A percentile compares a stretch with the other conserved stretches of the same genome.
These are phyloP conservation scores for Cossypha niveicapilla DNA, from an alignment of 2,797 vertebrate genomes.

Conservation along the genomic window DNA sequence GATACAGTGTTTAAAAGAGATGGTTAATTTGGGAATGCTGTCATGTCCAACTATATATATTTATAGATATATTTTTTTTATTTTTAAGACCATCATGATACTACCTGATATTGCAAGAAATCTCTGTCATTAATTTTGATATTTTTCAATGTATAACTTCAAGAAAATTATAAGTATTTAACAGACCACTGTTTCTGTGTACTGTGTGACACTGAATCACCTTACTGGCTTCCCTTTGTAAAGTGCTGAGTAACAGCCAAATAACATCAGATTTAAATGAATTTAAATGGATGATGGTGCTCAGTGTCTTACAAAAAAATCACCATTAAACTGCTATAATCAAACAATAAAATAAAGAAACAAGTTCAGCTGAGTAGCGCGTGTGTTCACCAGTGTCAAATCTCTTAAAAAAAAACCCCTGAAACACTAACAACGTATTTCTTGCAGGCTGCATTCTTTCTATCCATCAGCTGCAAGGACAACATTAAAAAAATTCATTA, in stretches of 20 bases:
- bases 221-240: slow-evolving; percentile 43
- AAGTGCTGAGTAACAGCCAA: slow-evolving; percentile 50
- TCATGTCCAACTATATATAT: slow-evolving; percentile 50
- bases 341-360: not conserved
- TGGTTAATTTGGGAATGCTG: slow-evolving; percentile 71
- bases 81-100: slow-evolving; percentile 70
- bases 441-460: slow-evolving; percentile 1
- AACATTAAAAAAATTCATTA: not conserved
- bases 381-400: slow-evolving; percentile 21
- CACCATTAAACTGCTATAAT: not conserved
- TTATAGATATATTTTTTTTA: slow-evolving; percentile 39
- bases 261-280: not conserved
- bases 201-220: not conserved
- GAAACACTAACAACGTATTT: not conserved
- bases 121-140: slow-evolving; percentile 34
- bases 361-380: not conserved
- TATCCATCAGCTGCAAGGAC: slow-evolving; percentile 21
- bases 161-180: not conserved
- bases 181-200: not conserved
- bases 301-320: not conserved
- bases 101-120: slow-evolving; percentile 51
- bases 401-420: not conserved
- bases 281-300: not conserved
- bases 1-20: slow-evolving; percentile 74
- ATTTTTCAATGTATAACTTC: slow-evolving; percentile 37